These are phyloP conservation scores for Verasper variegatus DNA, from an alignment of 2,113 vertebrate genomes.

Conservation along the genomic window DNA sequence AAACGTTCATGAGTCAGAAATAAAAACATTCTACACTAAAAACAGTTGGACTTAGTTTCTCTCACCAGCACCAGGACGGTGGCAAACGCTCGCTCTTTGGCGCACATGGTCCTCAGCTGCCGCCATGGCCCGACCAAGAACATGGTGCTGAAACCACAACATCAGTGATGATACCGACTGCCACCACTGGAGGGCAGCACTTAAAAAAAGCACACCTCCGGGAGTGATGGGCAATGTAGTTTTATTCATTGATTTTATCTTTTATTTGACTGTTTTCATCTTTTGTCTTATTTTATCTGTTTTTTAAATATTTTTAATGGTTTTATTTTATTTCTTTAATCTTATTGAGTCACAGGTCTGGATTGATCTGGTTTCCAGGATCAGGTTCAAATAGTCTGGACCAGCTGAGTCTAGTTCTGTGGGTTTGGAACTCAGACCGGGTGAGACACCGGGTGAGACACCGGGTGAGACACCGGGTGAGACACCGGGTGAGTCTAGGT, in stretches of 20 bases:
- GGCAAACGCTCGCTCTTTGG: slow-evolving; percentile 88
- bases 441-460: background rate
- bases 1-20: no score
- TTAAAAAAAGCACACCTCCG: background rate
- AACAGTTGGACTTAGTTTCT: background rate
- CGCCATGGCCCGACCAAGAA: slow-evolving; percentile 91
- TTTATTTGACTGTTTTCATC: no score
- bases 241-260: no score
- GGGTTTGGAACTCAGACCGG: no score
- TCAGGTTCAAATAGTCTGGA: no score
- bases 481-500: background rate
- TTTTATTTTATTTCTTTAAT: no score
- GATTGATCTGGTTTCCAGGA: no score
- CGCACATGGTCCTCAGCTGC: slow-evolving; percentile 93
- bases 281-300: no score
- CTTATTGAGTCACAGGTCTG: no score
- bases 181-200: background rate
- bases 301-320: no score
- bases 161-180: background rate
- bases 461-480: background rate
- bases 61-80: slow-evolving; percentile 91
- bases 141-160: slow-evolving; percentile 82
- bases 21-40: no score
- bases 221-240: slow-evolving; percentile 14
- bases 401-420: no score